Conservation (phyloP, 2,888 invertebrate genomes). For the Tribolium freemani region DNA sequence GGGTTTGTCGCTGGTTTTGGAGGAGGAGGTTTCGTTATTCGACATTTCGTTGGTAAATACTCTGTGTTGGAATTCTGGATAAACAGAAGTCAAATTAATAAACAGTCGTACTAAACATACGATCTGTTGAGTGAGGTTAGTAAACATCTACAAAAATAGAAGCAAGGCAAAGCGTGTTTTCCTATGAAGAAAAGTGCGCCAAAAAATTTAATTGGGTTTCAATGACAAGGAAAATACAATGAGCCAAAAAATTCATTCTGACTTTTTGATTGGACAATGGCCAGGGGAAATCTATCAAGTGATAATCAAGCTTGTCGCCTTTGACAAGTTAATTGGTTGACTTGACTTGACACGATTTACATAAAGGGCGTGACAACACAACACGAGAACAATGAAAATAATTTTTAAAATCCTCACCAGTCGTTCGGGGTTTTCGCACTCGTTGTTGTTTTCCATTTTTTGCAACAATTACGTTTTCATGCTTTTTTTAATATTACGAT, state of each 20-base stretch:
- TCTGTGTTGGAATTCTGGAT: constrained; percentile 65
- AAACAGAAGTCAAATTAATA: constrained; percentile 33
- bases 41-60: constrained; percentile 67
- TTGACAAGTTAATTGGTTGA: constrained; percentile 23
- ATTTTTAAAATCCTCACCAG: constrained; percentile 49
- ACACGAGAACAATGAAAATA: constrained; percentile 22
- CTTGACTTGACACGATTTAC: constrained; percentile 22
- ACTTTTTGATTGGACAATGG: constrained; percentile 4
- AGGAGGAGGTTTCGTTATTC: constrained; percentile 81
- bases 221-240: not conserved
- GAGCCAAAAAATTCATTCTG: not conserved
- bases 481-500: constrained; percentile 21
- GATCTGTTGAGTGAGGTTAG: constrained; percentile 32
- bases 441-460: constrained; percentile 57
- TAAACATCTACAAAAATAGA: constrained; percentile 32
- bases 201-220: not conserved
- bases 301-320: constrained; percentile 12
- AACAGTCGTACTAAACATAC: constrained; percentile 10
- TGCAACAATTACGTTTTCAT: constrained; percentile 34
- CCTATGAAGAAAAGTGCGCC: constrained; percentile 5
- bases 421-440: constrained; percentile 54
- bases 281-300: constrained; percentile 3
- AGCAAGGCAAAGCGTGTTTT: constrained; percentile 24
- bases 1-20: constrained; percentile 89
- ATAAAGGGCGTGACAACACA: constrained; percentile 22